Evolutionary conservation across 2,888 invertebrate species (phyloP).

Genomic region (Tenthredo notha): DNA sequence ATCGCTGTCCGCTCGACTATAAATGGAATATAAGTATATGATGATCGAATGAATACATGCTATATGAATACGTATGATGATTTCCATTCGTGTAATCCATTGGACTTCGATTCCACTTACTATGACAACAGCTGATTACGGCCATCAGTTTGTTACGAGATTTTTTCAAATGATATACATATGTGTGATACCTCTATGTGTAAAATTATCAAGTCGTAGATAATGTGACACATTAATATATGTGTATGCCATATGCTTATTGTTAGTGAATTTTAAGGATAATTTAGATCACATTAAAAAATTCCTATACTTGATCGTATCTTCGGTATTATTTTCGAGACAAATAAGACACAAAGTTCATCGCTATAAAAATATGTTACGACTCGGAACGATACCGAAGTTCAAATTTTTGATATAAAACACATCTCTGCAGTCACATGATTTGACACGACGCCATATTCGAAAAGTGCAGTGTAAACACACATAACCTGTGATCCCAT

Average conservation of each 20-base stretch:
- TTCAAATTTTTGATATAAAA: too few species aligned
- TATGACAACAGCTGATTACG: conserved; percentile 3
- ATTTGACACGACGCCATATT: not conserved
- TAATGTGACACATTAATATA: not conserved
- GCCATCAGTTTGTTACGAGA: not conserved
- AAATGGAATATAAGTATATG: not conserved
- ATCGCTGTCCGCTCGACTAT: not conserved
- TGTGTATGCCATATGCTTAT: not conserved
- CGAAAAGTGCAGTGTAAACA: not conserved
- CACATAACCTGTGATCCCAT: conserved; percentile 7
- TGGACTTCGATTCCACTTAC: not conserved
- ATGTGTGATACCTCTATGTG: not conserved
- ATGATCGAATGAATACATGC: not conserved
- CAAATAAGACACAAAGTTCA: not conserved
- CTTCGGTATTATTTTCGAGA: not conserved
- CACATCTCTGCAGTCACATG: not conserved
- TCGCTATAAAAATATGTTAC: too few species aligned
- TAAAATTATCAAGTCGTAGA: not conserved
- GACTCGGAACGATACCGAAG: too few species aligned
- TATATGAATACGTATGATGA: too few species aligned
- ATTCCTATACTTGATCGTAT: not conserved
- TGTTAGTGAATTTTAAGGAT: not conserved
- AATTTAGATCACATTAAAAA: not conserved
- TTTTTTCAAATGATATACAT: not conserved
- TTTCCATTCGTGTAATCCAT: not conserved